Evolutionary conservation across 2,797 vertebrate species (phyloP), one percentile per base, ranked within the genome.

Genomic region (Acanthurus lineatus): DNA sequence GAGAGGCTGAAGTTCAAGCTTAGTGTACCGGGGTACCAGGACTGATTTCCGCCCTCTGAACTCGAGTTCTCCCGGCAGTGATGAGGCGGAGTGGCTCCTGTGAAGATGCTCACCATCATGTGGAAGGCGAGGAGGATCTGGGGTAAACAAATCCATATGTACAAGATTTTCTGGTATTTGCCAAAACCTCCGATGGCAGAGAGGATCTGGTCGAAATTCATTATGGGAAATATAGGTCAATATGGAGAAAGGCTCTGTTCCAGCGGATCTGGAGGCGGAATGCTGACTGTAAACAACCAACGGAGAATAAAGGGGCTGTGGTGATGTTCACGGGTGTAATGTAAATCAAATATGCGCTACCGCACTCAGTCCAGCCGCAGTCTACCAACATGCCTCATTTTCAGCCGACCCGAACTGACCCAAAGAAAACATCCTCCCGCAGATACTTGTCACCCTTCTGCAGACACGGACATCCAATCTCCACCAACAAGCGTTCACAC

Each of bases 81-180:
- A 76, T 91, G 86, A 0, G 89, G 82, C 35, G 94, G 94, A 17
- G 92, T 92, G 73, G 92, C 93, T 15, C 94, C 94, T 0, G 92
- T 93, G 20, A 95, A 95, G 80, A 95, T 67, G 90, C 93, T 94
- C 81, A 79, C 94, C 92, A 95, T 94, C 94, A 95, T 95, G 69
- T 95, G 94, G 79, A 95, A 94, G 9, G 84, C 94, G 44, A 95
- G 88, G 2, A 94, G 80, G 56, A 95, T 79, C 82, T 95, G 94
- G n/a, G 95, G 95, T 14, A 95, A 78, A 88, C 95, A 94, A 14
- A 95, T 95, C 94, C 94, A 94, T 9, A 94, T 59, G 85, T 95
- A 95, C 73, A 95, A 14, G 1, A 84, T 90, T 73, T 95, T 95
- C 91, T 95, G 95, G 59, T 90, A 95, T 71, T 69, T 93, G 2